Evolutionary conservation across 2,888 invertebrate species (phyloP).

Genomic region (Zygothrica quintamaculata): DNA sequence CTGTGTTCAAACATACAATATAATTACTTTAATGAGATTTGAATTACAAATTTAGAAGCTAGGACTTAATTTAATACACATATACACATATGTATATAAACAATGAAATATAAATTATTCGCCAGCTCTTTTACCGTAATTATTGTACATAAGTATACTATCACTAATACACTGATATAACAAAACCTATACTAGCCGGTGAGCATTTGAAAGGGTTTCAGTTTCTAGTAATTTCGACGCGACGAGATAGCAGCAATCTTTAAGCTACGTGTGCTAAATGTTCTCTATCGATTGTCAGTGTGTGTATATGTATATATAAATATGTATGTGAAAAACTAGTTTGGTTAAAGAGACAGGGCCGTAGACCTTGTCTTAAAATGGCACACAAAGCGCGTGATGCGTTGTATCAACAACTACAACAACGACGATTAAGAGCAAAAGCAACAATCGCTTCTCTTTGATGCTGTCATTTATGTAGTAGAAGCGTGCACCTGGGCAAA

Average conservation of each 20-base stretch:
- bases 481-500: background rate
- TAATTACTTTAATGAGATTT: background rate
- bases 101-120: too few species aligned
- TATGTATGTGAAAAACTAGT: conserved; percentile 42
- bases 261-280: conserved; percentile 6
- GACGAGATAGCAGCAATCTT: conserved; percentile 22
- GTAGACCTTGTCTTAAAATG: conserved; percentile 61
- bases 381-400: conserved; percentile 57
- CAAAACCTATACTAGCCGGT: conserved; percentile 34
- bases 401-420: conserved; percentile 31
- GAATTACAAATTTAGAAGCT: too few species aligned
- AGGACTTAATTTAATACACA: too few species aligned
- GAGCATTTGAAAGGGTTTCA: conserved; percentile 43
- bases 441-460: conserved; percentile 8
- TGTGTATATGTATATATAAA: conserved; percentile 10
- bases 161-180: background rate
- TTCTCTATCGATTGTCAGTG: conserved; percentile 6
- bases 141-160: background rate
- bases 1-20: background rate
- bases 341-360: conserved; percentile 49
- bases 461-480: conserved; percentile 11
- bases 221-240: conserved; percentile 47
- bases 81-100: too few species aligned
- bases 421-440: conserved; percentile 11
- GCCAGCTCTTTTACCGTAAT: background rate